Percentiles rank a stretch among this genome's conserved stretches.
These are phyloP conservation scores for Lepidochrysops patricia DNA, from an alignment of 2,888 invertebrate genomes.

Conservation along the genomic window DNA sequence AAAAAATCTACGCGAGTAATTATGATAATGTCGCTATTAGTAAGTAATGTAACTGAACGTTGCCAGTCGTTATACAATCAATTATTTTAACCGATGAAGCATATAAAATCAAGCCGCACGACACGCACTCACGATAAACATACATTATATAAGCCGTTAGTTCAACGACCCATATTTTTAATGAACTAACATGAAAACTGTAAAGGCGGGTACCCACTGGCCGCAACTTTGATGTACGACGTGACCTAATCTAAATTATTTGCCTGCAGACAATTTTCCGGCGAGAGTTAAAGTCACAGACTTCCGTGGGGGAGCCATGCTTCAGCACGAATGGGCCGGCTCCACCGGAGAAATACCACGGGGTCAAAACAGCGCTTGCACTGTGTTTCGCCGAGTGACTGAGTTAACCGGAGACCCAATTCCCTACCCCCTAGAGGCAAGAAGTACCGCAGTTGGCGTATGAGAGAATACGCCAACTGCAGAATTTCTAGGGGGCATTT, in stretches of 20 bases:
- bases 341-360: too few species aligned
- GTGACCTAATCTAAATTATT: neutral
- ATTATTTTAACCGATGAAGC: constrained; percentile 25
- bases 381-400: too few species aligned
- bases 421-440: too few species aligned
- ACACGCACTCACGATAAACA: constrained; percentile 35
- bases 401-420: too few species aligned
- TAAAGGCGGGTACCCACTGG: neutral
- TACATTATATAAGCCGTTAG: constrained; percentile 49
- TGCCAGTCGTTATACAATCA: constrained; percentile 19
- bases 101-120: constrained; percentile 30
- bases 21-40: constrained; percentile 18
- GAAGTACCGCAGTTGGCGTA: too few species aligned
- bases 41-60: constrained; percentile 20
- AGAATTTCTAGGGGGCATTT: too few species aligned
- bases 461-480: too few species aligned
- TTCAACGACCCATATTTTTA: constrained; percentile 57
- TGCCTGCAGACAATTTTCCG: neutral
- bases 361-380: too few species aligned
- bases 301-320: too few species aligned
- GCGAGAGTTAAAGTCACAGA: neutral
- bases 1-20: constrained; percentile 11
- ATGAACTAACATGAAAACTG: constrained; percentile 11
- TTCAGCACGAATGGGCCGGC: too few species aligned
- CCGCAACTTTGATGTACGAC: neutral